phyloP scores from a whole-genome alignment of 2,113 vertebrate genomes.

The Vidua chalybeata region DNA sequence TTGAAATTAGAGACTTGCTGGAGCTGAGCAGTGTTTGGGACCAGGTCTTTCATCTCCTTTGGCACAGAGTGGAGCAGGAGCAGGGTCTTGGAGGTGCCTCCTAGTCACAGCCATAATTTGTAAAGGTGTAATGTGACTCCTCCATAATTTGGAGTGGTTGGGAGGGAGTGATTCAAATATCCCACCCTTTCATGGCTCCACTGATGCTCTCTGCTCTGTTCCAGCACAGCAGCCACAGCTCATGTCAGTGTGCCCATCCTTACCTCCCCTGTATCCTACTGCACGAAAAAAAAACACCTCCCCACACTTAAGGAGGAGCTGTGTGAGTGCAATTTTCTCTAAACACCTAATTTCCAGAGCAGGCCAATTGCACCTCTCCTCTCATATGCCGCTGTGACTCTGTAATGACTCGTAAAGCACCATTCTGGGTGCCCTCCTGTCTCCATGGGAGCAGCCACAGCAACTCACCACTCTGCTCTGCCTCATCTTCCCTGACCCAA shows the following conservation, averaged over 20 bases:
- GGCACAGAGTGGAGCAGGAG: background rate
- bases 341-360: background rate
- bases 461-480: background rate
- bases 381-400: background rate
- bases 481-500: background rate
- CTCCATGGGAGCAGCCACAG: background rate
- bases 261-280: background rate
- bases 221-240: background rate
- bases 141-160: background rate
- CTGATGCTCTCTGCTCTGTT: background rate
- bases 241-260: fast-evolving
- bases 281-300: background rate
- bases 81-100: background rate
- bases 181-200: background rate
- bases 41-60: background rate
- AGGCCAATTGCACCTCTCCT: background rate
- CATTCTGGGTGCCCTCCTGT: background rate
- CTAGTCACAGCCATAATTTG: background rate
- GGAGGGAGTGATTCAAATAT: background rate
- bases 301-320: background rate
- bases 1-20: background rate
- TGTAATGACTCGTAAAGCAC: background rate
- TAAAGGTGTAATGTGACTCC: background rate
- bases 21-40: background rate
- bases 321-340: background rate